A percentile compares a stretch with the other conserved stretches of the same genome.
These are phyloP conservation scores for Hirtodrosophila alboralis DNA, from an alignment of 2,888 invertebrate genomes.

Conservation along the genomic window DNA sequence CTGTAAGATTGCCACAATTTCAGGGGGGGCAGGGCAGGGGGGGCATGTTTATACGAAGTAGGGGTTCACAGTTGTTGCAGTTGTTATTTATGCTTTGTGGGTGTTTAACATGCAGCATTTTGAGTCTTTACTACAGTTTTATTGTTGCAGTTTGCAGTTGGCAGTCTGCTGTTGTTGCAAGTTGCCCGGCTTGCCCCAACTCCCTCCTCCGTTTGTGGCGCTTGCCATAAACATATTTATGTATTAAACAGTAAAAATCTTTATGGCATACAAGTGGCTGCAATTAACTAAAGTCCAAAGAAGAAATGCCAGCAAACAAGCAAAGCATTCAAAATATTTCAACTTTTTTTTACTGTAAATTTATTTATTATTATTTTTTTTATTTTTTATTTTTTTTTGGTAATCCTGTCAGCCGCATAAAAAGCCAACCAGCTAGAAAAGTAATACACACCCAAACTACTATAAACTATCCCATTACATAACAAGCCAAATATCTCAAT, in stretches of 20 bases:
- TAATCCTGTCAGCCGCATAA: too few species aligned
- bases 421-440: too few species aligned
- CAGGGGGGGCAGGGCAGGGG: neutral
- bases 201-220: constrained; percentile 6
- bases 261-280: constrained; percentile 56
- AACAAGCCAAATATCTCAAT: constrained; percentile 5
- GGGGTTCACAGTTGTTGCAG: constrained; percentile 56
- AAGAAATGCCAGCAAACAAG: constrained; percentile 8
- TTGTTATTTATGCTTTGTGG: constrained; percentile 76
- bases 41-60: too few species aligned
- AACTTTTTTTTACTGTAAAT: too few species aligned
- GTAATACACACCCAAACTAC: constrained; percentile 22
- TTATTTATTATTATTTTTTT: too few species aligned
- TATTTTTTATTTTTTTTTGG: too few species aligned
- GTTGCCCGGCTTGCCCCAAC: constrained; percentile 3
- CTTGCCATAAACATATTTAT: constrained; percentile 62
- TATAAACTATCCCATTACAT: constrained; percentile 16
- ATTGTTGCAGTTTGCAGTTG: constrained; percentile 41
- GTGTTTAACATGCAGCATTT: constrained; percentile 76
- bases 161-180: constrained; percentile 11
- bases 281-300: constrained; percentile 56
- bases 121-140: constrained; percentile 72
- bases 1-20: constrained; percentile 29
- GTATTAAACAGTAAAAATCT: constrained; percentile 47
- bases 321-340: constrained; percentile 19